A percentile compares a stretch with the other conserved stretches of the same genome.
phyloP scores from a whole-genome alignment of 2,113 vertebrate species.

The Protomyctophum bolini region DNA sequence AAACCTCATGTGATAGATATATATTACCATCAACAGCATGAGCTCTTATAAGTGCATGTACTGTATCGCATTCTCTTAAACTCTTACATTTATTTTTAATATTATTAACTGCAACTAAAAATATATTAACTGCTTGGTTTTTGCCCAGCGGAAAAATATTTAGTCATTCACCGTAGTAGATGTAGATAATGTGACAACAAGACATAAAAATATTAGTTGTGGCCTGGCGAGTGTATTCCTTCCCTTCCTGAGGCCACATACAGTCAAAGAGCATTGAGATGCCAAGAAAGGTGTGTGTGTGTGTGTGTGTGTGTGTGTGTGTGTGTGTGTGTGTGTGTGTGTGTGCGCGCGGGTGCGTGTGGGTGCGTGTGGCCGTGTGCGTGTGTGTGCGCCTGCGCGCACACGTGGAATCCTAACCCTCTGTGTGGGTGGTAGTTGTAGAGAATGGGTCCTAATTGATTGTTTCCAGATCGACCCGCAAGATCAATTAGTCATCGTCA shows the following conservation, averaged over 20 bases:
- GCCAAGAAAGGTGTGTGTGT: not conserved
- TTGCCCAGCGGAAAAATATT: not conserved
- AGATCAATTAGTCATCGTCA: conserved; percentile 60
- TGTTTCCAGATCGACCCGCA: conserved; percentile 57
- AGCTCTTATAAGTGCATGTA: conserved; percentile 51
- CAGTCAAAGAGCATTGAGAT: not conserved
- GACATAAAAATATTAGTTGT: not conserved
- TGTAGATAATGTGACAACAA: not conserved
- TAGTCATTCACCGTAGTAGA: not conserved
- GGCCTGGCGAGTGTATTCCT: not conserved
- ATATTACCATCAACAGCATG: conserved; percentile 48
- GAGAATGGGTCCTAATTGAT: conserved; percentile 64
- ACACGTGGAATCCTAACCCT: not conserved
- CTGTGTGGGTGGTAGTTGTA: conserved; percentile 41
- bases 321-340: not conserved
- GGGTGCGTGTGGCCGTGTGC: not conserved
- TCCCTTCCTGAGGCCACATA: no score
- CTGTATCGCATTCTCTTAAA: conserved; percentile 10
- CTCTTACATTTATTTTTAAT: not conserved
- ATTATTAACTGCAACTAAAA: not conserved
- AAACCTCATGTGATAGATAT: conserved; percentile 30
- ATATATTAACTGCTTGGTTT: not conserved
- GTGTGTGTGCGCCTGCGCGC: not conserved
- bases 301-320: conserved; percentile 11
- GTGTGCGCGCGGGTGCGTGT: conserved; percentile 6